Evolutionary conservation across 2,888 invertebrate genomes (phyloP).

Genomic region (Osedax frankpressi): DNA sequence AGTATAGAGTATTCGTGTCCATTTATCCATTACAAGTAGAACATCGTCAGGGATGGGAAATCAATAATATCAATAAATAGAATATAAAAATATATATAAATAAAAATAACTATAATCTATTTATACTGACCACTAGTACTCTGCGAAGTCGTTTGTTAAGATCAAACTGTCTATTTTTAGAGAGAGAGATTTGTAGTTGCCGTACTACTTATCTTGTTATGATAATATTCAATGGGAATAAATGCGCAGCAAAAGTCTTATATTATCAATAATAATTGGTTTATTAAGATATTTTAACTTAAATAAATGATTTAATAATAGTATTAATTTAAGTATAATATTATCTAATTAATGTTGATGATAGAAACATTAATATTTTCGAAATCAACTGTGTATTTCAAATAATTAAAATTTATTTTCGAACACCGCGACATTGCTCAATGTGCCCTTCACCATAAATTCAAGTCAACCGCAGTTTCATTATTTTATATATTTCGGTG

Average conservation of each 20-base stretch:
- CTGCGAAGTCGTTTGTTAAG: constrained; percentile 7
- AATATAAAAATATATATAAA: constrained; percentile 24
- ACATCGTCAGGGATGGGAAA: background rate
- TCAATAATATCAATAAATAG: background rate
- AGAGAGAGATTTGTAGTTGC: background rate
- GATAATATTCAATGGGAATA: background rate
- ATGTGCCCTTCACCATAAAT: background rate
- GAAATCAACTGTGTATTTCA: too few relatives aligned
- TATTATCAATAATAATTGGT: too few relatives aligned
- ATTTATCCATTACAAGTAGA: too few relatives aligned
- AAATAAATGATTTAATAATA: background rate
- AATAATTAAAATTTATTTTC: too few relatives aligned
- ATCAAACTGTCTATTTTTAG: background rate
- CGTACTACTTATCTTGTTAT: background rate
- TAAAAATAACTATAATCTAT: constrained; percentile 35
- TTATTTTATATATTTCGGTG: too few relatives aligned
- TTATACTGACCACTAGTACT: constrained; percentile 42
- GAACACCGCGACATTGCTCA: background rate
- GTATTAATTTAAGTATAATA: background rate
- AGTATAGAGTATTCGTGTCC: too few relatives aligned
- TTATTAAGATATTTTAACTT: background rate
- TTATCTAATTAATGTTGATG: background rate
- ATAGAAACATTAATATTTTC: too few relatives aligned
- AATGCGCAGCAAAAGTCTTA: background rate
- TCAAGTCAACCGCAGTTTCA: background rate